A percentile compares a stretch with the other conserved stretches of the same genome.
phyloP scores from a whole-genome alignment of 2,888 invertebrate genomes.

The Apoda limacodes region DNA sequence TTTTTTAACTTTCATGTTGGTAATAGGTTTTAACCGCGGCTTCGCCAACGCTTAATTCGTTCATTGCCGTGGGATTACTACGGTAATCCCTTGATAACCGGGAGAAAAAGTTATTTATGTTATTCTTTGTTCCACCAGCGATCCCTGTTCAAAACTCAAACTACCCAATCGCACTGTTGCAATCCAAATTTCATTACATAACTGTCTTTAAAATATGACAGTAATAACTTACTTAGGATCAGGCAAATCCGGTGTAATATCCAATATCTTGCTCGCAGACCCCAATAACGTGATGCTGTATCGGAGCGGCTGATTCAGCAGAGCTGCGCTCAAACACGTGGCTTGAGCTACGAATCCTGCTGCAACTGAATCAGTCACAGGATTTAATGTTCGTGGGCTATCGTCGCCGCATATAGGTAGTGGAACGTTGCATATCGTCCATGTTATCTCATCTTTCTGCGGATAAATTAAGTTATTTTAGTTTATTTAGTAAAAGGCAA shows the following conservation, averaged over 20 bases:
- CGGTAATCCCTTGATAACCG: too few relatives aligned
- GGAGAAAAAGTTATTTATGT: too few relatives aligned
- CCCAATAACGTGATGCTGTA: slow-evolving; percentile 86
- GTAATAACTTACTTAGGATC: slow-evolving; percentile 47
- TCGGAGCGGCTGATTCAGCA: slow-evolving; percentile 87
- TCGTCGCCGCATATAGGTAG: slow-evolving; percentile 50
- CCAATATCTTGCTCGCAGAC: slow-evolving; percentile 84
- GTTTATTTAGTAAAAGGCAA: too few relatives aligned
- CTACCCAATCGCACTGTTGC: not conserved
- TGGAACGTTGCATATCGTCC: slow-evolving; percentile 44
- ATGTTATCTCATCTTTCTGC: slow-evolving; percentile 37
- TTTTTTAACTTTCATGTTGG: too few relatives aligned
- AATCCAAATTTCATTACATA: slow-evolving; percentile 2
- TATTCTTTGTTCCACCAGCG: too few relatives aligned
- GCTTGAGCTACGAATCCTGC: slow-evolving; percentile 89
- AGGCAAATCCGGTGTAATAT: slow-evolving; percentile 71
- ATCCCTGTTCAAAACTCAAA: not conserved
- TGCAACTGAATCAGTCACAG: slow-evolving; percentile 83
- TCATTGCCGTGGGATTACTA: too few relatives aligned
- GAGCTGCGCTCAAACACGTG: slow-evolving; percentile 81
- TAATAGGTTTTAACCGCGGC: too few relatives aligned
- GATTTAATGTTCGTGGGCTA: slow-evolving; percentile 25
- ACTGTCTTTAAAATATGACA: not conserved
- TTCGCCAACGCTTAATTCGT: too few relatives aligned
- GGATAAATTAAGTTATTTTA: too few relatives aligned